Percentiles rank a stretch among this genome's conserved stretches.
Conservation (phyloP, 2,113 vertebrate genomes). For the pig (Sus scrofa) region T2T-Sscrofa CM000817.6:160741501-160742000, state of each 20-base stretch:
- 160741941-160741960: background rate
- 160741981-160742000: background rate
- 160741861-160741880: background rate
- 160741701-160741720: background rate
- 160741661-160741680: background rate
- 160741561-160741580: background rate
- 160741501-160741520: background rate
- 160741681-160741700: conserved; percentile 1
- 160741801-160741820: background rate
- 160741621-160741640: background rate
- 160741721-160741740: background rate
- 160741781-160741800: no score
- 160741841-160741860: no score
- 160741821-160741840: background rate
- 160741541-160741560: background rate
- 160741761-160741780: background rate
- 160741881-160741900: background rate
- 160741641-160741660: background rate
- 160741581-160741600: background rate
- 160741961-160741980: background rate
- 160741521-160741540: background rate
- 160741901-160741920: background rate
- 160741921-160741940: no score
- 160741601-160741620: background rate
- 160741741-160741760: background rate